Percentiles rank a stretch among this genome's conserved stretches.
Evolutionary conservation across 1,140 invertebrate genomes (phyloP).

Genomic region (Pogonognathellus flavescens): DNA sequence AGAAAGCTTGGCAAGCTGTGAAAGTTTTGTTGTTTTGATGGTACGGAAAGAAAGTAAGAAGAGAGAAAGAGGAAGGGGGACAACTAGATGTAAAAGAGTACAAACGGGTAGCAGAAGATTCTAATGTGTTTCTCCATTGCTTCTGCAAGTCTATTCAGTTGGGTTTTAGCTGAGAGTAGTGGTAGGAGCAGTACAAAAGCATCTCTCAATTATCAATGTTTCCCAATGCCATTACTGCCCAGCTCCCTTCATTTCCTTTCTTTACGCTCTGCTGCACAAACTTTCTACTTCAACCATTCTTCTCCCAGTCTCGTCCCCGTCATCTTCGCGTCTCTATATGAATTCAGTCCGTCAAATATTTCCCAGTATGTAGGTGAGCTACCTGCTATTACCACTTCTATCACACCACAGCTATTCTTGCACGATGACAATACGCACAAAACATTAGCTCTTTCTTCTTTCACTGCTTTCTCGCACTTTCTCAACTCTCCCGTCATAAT

Average conservation of each 20-base stretch:
- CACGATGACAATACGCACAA: no score
- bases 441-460: no score
- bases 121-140: background rate
- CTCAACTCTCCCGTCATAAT: no score
- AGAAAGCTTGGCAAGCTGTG: no score
- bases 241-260: conserved; percentile 10
- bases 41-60: no score
- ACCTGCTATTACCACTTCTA: no score
- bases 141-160: no score
- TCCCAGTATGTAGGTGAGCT: no score
- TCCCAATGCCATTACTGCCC: background rate
- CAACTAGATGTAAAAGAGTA: no score
- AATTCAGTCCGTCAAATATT: background rate
- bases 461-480: no score
- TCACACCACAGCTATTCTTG: no score
- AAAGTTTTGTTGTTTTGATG: no score
- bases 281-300: background rate
- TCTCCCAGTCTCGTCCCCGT: background rate
- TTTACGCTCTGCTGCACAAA: background rate
- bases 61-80: background rate
- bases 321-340: background rate
- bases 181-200: background rate
- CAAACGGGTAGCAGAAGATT: background rate
- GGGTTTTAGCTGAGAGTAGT: background rate
- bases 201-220: background rate